phyloP scores from a whole-genome alignment of 2,113 vertebrate genomes.

The Marmota monax region DNA sequence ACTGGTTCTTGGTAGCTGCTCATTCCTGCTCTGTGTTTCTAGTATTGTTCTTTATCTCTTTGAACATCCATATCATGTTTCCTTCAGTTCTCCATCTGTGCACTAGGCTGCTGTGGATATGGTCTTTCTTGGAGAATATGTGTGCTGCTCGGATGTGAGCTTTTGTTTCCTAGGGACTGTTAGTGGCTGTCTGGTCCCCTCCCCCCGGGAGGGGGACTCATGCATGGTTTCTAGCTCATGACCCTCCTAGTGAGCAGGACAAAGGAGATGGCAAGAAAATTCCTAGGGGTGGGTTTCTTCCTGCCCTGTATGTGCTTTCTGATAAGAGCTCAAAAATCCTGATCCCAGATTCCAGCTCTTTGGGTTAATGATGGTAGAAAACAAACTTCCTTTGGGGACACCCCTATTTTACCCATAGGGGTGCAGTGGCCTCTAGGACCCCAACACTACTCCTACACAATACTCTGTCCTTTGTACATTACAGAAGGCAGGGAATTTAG shows the following conservation, averaged over 20 bases:
- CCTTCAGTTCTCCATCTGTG: neutral
- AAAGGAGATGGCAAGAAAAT: neutral
- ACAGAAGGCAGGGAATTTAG: neutral
- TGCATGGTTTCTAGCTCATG: neutral
- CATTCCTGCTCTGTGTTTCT: neutral
- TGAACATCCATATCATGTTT: no score
- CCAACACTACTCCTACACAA: neutral
- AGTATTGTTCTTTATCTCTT: neutral
- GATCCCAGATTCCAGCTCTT: neutral
- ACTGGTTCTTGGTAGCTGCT: neutral
- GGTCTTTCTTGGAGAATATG: neutral
- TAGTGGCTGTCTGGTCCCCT: neutral
- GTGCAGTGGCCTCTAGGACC: neutral
- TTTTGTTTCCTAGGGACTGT: neutral
- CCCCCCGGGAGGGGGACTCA: neutral
- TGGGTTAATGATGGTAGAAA: neutral
- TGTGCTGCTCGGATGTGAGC: neutral
- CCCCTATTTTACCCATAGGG: rapidly evolving
- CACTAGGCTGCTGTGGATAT: no score
- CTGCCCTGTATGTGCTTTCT: rapidly evolving
- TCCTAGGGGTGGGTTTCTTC: neutral
- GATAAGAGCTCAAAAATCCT: neutral
- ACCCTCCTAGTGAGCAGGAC: neutral
- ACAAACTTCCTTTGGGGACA: neutral
- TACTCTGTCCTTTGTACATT: neutral